Evolutionary conservation across 2,113 vertebrate genomes (phyloP).

Genomic region (Ascaphus truei): DNA sequence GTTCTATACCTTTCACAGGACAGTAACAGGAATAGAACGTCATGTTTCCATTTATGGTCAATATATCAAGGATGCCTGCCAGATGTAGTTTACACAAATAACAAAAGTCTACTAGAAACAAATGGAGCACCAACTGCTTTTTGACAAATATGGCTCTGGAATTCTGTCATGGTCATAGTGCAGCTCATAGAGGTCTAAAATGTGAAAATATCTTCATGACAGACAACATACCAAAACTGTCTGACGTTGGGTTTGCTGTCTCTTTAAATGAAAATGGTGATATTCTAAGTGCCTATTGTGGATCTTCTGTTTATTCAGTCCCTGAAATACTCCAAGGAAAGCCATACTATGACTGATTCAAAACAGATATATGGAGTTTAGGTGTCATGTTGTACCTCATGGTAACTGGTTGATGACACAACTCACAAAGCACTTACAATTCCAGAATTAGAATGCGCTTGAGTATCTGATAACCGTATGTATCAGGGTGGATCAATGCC

Average conservation of each 20-base stretch:
- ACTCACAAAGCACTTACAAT: conserved; percentile 50
- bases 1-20: too few relatives aligned
- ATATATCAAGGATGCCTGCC: too few relatives aligned
- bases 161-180: neutral
- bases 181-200: conserved; percentile 63
- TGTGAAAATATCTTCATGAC: conserved; percentile 70
- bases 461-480: too few relatives aligned
- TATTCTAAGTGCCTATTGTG: conserved; percentile 58
- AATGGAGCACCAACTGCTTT: too few relatives aligned
- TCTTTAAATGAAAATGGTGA: conserved; percentile 47
- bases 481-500: too few relatives aligned
- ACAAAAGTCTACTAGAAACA: too few relatives aligned
- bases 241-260: conserved; percentile 67
- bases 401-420: conserved; percentile 66
- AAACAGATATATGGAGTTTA: conserved; percentile 70
- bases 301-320: conserved; percentile 60
- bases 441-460: conserved; percentile 64
- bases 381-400: conserved; percentile 68
- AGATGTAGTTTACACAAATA: too few relatives aligned
- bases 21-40: too few relatives aligned
- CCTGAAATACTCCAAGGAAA: conserved; percentile 69
- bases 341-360: conserved; percentile 68
- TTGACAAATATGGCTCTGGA: too few relatives aligned
- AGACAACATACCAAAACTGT: conserved; percentile 61
- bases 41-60: too few relatives aligned